These are phyloP conservation scores for Metopia argyrocephala DNA, from an alignment of 2,888 invertebrate species.

Conservation along the genomic window DNA sequence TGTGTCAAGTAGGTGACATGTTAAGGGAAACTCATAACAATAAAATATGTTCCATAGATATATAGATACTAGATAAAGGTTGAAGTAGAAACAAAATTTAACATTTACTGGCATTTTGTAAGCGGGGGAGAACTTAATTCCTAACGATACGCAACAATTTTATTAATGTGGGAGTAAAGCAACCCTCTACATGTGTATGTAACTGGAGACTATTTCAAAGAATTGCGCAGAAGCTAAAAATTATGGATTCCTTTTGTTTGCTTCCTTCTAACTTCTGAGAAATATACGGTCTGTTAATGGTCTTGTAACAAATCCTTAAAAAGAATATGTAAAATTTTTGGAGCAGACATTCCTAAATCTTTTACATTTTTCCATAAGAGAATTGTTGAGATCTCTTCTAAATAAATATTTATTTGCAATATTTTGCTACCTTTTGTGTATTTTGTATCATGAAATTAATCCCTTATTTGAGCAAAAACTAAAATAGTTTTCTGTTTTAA, in stretches of 20 bases:
- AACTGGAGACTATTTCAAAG: neutral
- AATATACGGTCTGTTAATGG: neutral
- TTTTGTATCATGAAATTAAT: too few species aligned
- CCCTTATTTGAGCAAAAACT: too few species aligned
- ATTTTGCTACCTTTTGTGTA: too few species aligned
- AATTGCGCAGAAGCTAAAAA: slow-evolving; percentile 34
- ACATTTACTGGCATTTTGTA: neutral
- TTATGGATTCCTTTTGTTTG: neutral
- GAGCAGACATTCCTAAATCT: too few species aligned
- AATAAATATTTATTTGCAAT: too few species aligned
- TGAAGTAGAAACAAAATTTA: neutral
- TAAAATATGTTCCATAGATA: neutral
- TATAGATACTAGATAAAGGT: slow-evolving; percentile 25
- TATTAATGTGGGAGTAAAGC: neutral
- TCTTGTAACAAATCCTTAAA: neutral
- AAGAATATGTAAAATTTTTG: too few species aligned
- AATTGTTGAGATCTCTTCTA: too few species aligned
- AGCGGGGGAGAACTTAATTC: neutral
- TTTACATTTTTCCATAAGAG: too few species aligned
- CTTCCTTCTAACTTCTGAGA: neutral
- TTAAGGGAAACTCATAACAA: slow-evolving; percentile 7
- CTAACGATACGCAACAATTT: slow-evolving; percentile 3
- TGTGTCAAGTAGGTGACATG: slow-evolving; percentile 69
- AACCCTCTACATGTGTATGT: neutral
- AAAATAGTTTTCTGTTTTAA: too few species aligned